These are phyloP conservation scores for Ichneumoninae sp. DNA, from an alignment of 2,888 invertebrate species.

Conservation along the genomic window DNA sequence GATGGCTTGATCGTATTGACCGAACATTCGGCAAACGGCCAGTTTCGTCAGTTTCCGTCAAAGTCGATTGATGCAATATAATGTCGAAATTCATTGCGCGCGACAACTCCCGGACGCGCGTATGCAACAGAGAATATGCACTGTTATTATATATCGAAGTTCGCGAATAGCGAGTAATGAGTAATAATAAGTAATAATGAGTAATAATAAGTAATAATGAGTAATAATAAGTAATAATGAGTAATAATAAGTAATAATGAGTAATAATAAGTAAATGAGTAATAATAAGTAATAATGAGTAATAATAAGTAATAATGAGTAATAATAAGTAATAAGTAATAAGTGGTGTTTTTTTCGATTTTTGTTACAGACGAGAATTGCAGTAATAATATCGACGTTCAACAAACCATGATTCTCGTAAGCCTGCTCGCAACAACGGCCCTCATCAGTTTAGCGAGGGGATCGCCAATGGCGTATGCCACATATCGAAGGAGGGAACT, in stretches of 20 bases:
- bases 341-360: not conserved
- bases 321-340: too few relatives aligned
- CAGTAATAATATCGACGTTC: not conserved
- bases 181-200: too few relatives aligned
- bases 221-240: too few relatives aligned
- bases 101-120: not conserved
- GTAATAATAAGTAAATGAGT: too few relatives aligned
- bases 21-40: slow-evolving; percentile 8
- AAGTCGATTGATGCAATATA: not conserved
- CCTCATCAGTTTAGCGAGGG: slow-evolving; percentile 75
- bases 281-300: too few relatives aligned
- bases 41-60: slow-evolving; percentile 6
- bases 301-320: too few relatives aligned
- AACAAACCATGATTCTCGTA: slow-evolving; percentile 76
- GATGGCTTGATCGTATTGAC: slow-evolving; percentile 16
- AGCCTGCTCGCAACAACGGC: slow-evolving; percentile 75
- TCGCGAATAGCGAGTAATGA: slow-evolving; percentile 2
- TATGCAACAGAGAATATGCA: not conserved
- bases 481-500: slow-evolving; percentile 76
- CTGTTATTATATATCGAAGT: not conserved
- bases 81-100: not conserved
- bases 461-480: slow-evolving; percentile 75
- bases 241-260: too few relatives aligned
- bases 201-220: too few relatives aligned
- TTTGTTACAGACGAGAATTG: slow-evolving; percentile 46